Conservation (phyloP, 2,797 vertebrate genomes). For the Parauchenoglanis punctatus region DNA sequence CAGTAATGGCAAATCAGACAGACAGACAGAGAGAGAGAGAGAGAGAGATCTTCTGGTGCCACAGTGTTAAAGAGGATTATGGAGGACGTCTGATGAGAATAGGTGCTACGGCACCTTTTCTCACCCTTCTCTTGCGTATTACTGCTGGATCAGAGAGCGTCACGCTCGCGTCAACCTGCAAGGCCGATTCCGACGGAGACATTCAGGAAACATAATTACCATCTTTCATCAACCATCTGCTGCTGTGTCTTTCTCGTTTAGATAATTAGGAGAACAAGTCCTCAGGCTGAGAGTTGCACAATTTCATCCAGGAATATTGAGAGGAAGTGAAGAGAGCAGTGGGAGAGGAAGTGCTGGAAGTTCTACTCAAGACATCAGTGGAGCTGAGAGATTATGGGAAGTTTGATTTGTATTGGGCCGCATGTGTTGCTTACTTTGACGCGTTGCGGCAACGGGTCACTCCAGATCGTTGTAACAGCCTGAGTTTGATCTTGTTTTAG, state of each 20-base stretch:
- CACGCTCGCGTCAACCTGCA: neutral
- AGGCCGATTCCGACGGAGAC: neutral
- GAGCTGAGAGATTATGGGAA: neutral
- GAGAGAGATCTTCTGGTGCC: neutral
- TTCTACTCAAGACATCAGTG: neutral
- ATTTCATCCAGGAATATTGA: neutral
- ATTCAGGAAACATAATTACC: constrained; percentile 25
- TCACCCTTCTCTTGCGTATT: neutral
- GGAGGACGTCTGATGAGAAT: neutral
- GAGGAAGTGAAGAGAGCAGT: neutral
- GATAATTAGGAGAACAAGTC: constrained; percentile 31
- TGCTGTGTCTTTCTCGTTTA: constrained; percentile 7
- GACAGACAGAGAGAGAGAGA: neutral
- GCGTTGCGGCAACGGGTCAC: neutral
- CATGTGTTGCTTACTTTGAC: neutral
- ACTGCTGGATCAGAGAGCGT: neutral
- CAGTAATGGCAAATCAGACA: neutral
- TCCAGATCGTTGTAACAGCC: neutral
- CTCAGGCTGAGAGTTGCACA: constrained; percentile 5
- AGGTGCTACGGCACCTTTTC: no score
- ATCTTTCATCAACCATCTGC: constrained; percentile 30
- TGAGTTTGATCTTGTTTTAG: neutral
- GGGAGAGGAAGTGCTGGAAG: neutral
- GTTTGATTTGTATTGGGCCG: neutral
- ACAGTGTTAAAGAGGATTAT: neutral